A percentile compares a stretch with the other conserved stretches of the same genome.
phyloP scores from a whole-genome alignment of 2,113 vertebrate species.

The Pteropus alecto region DNA sequence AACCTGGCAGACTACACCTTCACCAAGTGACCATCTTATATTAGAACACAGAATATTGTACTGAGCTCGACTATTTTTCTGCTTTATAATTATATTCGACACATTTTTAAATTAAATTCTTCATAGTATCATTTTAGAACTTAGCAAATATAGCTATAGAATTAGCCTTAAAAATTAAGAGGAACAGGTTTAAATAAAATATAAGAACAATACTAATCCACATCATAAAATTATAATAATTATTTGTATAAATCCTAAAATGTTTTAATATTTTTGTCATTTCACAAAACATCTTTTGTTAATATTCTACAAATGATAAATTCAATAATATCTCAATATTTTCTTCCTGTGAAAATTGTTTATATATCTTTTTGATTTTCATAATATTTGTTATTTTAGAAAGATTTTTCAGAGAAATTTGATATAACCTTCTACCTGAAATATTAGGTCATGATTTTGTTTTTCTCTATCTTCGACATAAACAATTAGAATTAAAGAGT shows the following conservation, averaged over 20 bases:
- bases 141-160: neutral
- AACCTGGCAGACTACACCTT: neutral
- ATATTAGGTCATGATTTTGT: slow-evolving; percentile 76
- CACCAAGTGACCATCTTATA: neutral
- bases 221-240: neutral
- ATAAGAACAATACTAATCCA: neutral
- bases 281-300: slow-evolving; percentile 91
- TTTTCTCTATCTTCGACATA: slow-evolving; percentile 84
- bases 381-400: slow-evolving; percentile 84
- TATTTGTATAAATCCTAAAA: neutral
- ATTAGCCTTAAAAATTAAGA: slow-evolving; percentile 19
- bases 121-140: neutral
- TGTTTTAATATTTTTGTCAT: slow-evolving; percentile 27
- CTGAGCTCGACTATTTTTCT: neutral
- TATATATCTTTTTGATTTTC: slow-evolving; percentile 95
- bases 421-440: slow-evolving; percentile 88
- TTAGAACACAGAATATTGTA: neutral
- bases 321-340: slow-evolving; percentile 88
- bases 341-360: slow-evolving; percentile 90
- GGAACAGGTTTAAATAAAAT: neutral
- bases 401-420: slow-evolving; percentile 86
- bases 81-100: neutral
- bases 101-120: neutral
- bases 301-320: slow-evolving; percentile 94
- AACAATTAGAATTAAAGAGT: slow-evolving; percentile 88